Conservation (phyloP, 1,140 invertebrate genomes). For the Apis dorsata region DNA sequence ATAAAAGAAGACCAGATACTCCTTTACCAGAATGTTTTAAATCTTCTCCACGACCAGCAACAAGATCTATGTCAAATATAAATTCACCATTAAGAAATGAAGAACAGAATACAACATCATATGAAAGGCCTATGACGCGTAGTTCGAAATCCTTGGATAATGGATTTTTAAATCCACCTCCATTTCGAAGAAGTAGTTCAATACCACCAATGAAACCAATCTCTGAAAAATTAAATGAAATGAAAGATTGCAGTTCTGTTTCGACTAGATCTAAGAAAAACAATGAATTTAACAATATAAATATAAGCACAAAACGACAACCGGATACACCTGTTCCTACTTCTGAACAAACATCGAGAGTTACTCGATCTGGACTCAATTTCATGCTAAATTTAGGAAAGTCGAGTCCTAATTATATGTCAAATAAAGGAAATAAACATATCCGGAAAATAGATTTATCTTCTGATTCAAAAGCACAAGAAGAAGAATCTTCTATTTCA, state of each 20-base stretch:
- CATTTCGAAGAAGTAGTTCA: slow-evolving; percentile 51
- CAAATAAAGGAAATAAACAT: slow-evolving; percentile 6
- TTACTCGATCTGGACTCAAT: slow-evolving; percentile 59
- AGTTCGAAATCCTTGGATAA: slow-evolving; percentile 61
- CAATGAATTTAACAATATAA: slow-evolving; percentile 14
- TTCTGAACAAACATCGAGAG: slow-evolving; percentile 34
- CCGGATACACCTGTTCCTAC: slow-evolving; percentile 66
- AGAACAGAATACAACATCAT: slow-evolving; percentile 9
- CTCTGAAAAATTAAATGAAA: not conserved
- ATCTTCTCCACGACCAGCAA: slow-evolving; percentile 44
- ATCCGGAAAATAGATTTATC: not conserved
- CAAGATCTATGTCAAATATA: slow-evolving; percentile 44
- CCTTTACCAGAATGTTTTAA: slow-evolving; percentile 57
- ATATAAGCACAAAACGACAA: slow-evolving; percentile 40
- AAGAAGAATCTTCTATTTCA: not conserved
- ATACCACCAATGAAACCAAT: slow-evolving; percentile 55
- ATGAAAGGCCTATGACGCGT: slow-evolving; percentile 58
- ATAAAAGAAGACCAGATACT: slow-evolving; percentile 66
- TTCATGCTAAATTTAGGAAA: slow-evolving; percentile 41
- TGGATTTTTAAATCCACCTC: slow-evolving; percentile 49
- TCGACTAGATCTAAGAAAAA: slow-evolving; percentile 18
- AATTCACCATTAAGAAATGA: slow-evolving; percentile 35
- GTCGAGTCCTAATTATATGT: not conserved
- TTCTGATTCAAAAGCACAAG: slow-evolving; percentile 9
- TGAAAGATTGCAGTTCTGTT: slow-evolving; percentile 13